Evolutionary conservation across 2,113 vertebrate genomes (phyloP).

Genomic region (Cynoglossus semilaevis): DNA sequence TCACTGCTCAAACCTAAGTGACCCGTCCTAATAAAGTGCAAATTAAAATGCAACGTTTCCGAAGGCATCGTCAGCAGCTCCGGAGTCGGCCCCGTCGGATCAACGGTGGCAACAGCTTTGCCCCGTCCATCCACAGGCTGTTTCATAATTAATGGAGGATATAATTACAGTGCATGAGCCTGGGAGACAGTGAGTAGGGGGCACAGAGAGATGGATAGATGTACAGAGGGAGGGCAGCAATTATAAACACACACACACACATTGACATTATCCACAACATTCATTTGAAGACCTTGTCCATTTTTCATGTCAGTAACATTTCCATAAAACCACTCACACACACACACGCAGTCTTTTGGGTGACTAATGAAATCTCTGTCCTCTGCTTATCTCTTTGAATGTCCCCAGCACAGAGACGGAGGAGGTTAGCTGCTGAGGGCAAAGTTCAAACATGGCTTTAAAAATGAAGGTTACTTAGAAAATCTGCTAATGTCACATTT

Average conservation of each 20-base stretch:
- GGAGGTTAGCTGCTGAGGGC: slow-evolving; percentile 20
- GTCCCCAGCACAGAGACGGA: slow-evolving; percentile 25
- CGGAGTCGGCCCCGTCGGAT: slow-evolving; percentile 45
- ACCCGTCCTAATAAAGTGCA: slow-evolving; percentile 66
- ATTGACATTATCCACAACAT: slow-evolving; percentile 63
- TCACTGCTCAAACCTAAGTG: slow-evolving; percentile 18
- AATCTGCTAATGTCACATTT: not conserved
- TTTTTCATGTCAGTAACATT: slow-evolving; percentile 66
- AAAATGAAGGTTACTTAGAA: slow-evolving; percentile 17
- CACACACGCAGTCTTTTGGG: slow-evolving; percentile 13
- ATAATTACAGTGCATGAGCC: slow-evolving; percentile 66
- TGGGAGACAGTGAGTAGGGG: slow-evolving; percentile 34
- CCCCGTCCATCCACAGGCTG: slow-evolving; percentile 59
- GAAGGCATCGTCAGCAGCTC: slow-evolving; percentile 39
- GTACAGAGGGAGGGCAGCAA: slow-evolving; percentile 32
- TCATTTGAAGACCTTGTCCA: slow-evolving; percentile 50
- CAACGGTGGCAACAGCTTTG: slow-evolving; percentile 33
- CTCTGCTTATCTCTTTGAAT: slow-evolving; percentile 43
- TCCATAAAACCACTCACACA: slow-evolving; percentile 39
- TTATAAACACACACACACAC: slow-evolving; percentile 48
- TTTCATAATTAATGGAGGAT: slow-evolving; percentile 76
- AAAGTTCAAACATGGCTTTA: slow-evolving; percentile 30
- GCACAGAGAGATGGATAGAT: slow-evolving; percentile 12
- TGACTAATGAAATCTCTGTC: slow-evolving; percentile 57
- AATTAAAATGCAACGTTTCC: slow-evolving; percentile 57